Evolutionary conservation across 2,888 invertebrate species (phyloP).

Genomic region (Chrysolina oricalcia): DNA sequence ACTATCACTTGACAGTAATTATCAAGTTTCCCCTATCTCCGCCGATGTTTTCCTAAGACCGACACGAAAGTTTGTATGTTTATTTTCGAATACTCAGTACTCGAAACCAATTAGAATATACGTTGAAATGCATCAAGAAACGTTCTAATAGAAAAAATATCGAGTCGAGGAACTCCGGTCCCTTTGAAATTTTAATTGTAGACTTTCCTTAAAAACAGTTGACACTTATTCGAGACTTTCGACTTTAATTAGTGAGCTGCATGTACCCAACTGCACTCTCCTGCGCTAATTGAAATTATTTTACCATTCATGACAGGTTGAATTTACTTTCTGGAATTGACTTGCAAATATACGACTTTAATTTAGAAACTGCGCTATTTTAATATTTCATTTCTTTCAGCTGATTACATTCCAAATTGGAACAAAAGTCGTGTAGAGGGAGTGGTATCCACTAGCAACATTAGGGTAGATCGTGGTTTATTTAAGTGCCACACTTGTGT

Average conservation of each 20-base stretch:
- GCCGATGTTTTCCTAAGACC: too few relatives aligned
- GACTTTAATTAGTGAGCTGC: slow-evolving; percentile 62
- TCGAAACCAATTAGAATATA: background rate
- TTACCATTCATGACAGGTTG: slow-evolving; percentile 55
- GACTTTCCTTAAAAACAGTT: slow-evolving; percentile 59
- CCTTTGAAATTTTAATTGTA: slow-evolving; percentile 57
- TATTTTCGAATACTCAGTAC: background rate
- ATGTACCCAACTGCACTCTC: slow-evolving; percentile 58
- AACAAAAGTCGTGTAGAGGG: slow-evolving; percentile 24
- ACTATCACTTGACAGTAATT: too few relatives aligned
- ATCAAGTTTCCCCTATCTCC: too few relatives aligned
- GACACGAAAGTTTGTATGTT: background rate
- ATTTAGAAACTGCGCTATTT: slow-evolving; percentile 55
- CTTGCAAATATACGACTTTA: slow-evolving; percentile 59
- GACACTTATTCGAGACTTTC: slow-evolving; percentile 60
- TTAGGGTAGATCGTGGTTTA: background rate
- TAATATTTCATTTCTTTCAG: slow-evolving; percentile 43
- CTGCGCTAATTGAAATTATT: slow-evolving; percentile 62
- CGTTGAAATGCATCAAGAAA: slow-evolving; percentile 4
- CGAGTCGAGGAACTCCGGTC: slow-evolving; percentile 22
- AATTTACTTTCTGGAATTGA: slow-evolving; percentile 58
- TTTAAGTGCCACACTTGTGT: background rate
- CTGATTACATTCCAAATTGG: slow-evolving; percentile 31
- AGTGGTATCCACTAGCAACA: background rate
- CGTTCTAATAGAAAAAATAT: slow-evolving; percentile 4